Evolutionary conservation across 2,888 invertebrate species (phyloP), one percentile per base, ranked within the genome.

Genomic region (Metacarcinus magister): DNA sequence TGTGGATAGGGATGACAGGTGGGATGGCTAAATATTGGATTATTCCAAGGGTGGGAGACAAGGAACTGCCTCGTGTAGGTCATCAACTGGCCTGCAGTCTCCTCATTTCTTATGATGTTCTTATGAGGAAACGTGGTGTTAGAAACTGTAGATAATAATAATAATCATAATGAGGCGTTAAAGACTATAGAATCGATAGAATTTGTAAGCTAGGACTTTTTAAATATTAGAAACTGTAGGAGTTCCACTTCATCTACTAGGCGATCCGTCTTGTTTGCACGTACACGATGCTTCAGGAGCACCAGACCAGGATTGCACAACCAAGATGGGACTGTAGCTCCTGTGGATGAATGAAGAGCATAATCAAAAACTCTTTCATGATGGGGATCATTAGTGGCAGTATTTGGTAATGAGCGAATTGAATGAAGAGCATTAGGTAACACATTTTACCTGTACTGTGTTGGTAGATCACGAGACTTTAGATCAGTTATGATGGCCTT

Each of bases 371-470:
- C 13, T 19, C 92, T 90, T 32, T 95, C 96, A 94, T 95, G 95
- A 19, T 75, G 95, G 32, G 93, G 95, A 89, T n/a, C 67, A 92
- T 95, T 95, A 4, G 95, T 95, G 19, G 95, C 23, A 3, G 96
- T 95, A 16, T 75, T 96, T 28, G 97, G 93, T 23, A 97, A 89
- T 43, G 97, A 97, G 13, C 96, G 82, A 23, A 97, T 95, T n/a
- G 97, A 96, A 95, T 97, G 97, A n/a, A 97, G 95, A 10, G 96
- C 97, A 48, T 96, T 97, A 91, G 95, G 94, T 39, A 96, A 67
- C 16, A 96, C 94, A n/a, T 16, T 46, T 95, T 97, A 96, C 97
- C 96, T 96, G 10, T 93, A 60, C 10, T 91, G 89, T 4, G 60
- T 92, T 16, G 48, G 16, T 16, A 96, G 48, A 13, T 91, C 82